phyloP scores from a whole-genome alignment of 2,888 invertebrate genomes.

The Bellardia bayeri region DNA sequence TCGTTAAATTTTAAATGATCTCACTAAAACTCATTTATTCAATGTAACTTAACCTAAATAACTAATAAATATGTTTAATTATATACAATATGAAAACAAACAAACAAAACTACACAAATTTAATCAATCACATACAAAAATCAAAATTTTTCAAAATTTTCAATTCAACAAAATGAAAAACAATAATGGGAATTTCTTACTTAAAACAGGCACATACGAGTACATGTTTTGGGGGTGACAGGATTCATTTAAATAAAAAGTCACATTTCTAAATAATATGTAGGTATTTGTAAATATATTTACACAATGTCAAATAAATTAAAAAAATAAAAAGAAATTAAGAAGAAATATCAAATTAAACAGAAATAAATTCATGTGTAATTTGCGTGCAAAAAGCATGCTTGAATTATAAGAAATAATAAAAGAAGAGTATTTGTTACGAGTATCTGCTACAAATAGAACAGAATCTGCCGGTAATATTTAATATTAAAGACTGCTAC shows the following conservation, averaged over 20 bases:
- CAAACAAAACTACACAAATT: conserved; percentile 30
- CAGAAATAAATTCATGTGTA: conserved; percentile 44
- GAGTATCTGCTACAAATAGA: background rate
- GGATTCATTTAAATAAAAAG: background rate
- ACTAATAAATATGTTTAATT: conserved; percentile 49
- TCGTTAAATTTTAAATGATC: background rate
- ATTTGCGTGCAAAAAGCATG: conserved; percentile 69
- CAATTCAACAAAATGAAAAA: background rate
- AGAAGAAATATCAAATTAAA: conserved; percentile 12
- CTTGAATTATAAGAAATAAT: conserved; percentile 34
- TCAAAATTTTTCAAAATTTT: background rate
- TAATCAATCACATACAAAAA: conserved; percentile 41
- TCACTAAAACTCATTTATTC: conserved; percentile 79
- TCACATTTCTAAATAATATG: background rate
- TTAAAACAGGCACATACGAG: conserved; percentile 53
- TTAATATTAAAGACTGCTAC: too few relatives aligned
- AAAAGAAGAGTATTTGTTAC: background rate
- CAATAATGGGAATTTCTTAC: background rate
- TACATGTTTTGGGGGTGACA: too few relatives aligned
- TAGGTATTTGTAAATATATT: background rate
- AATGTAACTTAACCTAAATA: conserved; percentile 80
- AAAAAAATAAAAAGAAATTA: background rate
- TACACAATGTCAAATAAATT: background rate
- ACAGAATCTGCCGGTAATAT: background rate
- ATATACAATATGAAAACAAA: conserved; percentile 52